phyloP scores from a whole-genome alignment of 2,888 invertebrate genomes.

The Tillus elongatus region DNA sequence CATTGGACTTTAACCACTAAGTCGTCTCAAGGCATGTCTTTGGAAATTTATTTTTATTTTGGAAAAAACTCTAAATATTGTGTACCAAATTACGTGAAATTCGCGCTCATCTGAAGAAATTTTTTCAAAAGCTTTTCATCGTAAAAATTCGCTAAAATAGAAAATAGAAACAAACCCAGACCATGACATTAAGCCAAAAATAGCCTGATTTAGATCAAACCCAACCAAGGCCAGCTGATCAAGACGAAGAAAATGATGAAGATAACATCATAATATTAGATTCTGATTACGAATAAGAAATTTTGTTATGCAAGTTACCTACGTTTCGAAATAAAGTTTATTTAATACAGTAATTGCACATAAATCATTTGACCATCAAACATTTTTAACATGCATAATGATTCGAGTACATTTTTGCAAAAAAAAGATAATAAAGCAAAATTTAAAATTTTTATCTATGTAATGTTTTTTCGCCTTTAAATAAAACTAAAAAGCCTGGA shows the following conservation, averaged over 20 bases:
- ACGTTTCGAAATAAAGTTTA: too few relatives aligned
- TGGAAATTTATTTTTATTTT: too few relatives aligned
- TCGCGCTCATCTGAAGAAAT: too few relatives aligned
- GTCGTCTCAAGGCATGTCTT: too few relatives aligned
- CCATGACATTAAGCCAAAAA: neutral
- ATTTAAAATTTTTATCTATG: neutral
- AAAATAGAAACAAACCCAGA: neutral
- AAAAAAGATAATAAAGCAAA: neutral
- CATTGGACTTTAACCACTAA: too few relatives aligned
- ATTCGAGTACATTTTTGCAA: neutral
- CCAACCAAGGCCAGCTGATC: neutral
- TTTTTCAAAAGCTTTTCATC: too few relatives aligned
- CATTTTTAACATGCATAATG: neutral
- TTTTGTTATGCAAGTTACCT: neutral
- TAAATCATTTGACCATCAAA: neutral
- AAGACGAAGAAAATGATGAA: neutral
- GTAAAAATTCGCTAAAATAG: too few relatives aligned
- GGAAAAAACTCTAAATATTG: too few relatives aligned
- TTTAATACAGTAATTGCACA: too few relatives aligned
- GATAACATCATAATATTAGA: neutral
- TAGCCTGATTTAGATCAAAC: neutral
- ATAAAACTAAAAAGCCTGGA: neutral
- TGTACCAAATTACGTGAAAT: too few relatives aligned
- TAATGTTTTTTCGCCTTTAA: neutral
- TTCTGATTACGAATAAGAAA: slow-evolving; percentile 3